phyloP scores from a whole-genome alignment of 2,797 vertebrate genomes.

The Urocyon cinereoargenteus region DNA sequence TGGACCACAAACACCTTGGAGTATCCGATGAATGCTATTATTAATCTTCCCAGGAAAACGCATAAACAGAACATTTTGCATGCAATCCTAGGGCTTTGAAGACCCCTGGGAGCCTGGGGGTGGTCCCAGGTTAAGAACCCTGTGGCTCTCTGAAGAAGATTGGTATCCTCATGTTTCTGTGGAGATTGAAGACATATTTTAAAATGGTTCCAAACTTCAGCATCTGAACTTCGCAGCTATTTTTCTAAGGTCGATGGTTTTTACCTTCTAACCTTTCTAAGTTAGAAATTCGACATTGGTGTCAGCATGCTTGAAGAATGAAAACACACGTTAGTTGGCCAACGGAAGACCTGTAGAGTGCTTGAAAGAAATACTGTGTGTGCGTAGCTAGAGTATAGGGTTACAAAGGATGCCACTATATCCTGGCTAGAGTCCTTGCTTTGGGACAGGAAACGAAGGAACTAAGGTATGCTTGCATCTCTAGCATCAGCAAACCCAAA shows the following conservation, averaged over 20 bases:
- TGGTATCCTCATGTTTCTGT: neutral
- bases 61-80: neutral
- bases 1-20: neutral
- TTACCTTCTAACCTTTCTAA: neutral
- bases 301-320: neutral
- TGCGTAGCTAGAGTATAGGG: neutral
- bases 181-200: neutral
- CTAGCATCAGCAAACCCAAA: constrained; percentile 71
- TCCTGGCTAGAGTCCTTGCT: neutral
- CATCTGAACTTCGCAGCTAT: neutral
- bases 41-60: neutral
- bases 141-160: fast-evolving
- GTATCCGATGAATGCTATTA: neutral
- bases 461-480: constrained; percentile 61
- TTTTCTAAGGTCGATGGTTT: neutral
- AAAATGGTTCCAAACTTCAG: neutral
- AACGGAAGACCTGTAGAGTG: neutral
- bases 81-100: neutral
- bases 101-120: neutral
- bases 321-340: neutral
- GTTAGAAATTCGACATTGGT: neutral
- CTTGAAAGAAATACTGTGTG: neutral
- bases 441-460: neutral
- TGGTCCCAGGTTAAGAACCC: neutral
- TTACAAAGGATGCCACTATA: fast-evolving